Evolutionary conservation across 2,888 invertebrate species (phyloP).

Genomic region (Heliothis peltigera): DNA sequence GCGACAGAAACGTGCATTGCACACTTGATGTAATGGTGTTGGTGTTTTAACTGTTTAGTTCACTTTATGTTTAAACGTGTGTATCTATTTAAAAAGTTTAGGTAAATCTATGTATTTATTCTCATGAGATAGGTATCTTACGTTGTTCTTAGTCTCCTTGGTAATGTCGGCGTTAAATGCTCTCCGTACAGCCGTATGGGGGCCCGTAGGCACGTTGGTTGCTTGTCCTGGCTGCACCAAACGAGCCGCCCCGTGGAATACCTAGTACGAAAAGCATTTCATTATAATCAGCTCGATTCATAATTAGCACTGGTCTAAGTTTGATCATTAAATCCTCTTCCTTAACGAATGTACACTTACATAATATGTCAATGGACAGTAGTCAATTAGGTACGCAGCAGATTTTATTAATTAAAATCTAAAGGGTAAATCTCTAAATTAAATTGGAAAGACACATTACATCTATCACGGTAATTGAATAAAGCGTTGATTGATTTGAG

Average conservation of each 20-base stretch:
- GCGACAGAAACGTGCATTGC: constrained; percentile 1
- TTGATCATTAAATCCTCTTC: too few species aligned
- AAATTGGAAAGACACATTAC: too few species aligned
- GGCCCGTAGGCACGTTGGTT: constrained; percentile 73
- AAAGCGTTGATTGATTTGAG: too few species aligned
- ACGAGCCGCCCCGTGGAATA: constrained; percentile 91
- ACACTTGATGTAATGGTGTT: neutral
- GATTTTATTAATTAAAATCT: too few species aligned
- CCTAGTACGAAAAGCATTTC: constrained; percentile 70
- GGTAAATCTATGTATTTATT: neutral
- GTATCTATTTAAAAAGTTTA: too few species aligned
- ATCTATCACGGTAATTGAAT: too few species aligned
- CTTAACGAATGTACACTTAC: too few species aligned
- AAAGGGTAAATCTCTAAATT: too few species aligned
- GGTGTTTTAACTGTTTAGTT: neutral
- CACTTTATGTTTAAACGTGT: too few species aligned
- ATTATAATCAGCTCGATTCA: neutral
- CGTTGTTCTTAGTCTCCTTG: constrained; percentile 85
- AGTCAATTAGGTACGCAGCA: too few species aligned
- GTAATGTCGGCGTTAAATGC: constrained; percentile 85
- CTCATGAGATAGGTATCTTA: constrained; percentile 51
- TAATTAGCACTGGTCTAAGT: too few species aligned
- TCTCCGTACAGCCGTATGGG: constrained; percentile 84
- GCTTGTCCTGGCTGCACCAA: constrained; percentile 88
- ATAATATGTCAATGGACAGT: too few species aligned